Evolutionary conservation across 2,113 vertebrate species (phyloP).

Genomic region (Pseudopodoces humilis): DNA sequence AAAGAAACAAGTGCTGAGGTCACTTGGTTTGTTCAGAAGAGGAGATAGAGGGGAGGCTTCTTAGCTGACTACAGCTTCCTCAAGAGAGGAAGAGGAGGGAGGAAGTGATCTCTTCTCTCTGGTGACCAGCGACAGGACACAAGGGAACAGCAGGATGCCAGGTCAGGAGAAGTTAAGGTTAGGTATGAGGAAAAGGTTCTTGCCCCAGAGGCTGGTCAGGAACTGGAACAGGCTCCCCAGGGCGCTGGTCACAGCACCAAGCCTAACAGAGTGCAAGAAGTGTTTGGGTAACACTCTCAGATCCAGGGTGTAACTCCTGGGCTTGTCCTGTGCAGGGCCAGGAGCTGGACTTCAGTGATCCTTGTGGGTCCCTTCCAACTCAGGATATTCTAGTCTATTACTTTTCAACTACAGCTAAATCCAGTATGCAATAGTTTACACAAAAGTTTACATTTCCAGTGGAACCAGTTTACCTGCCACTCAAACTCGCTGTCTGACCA

Average conservation of each 20-base stretch:
- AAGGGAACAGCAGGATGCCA: neutral
- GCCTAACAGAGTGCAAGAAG: neutral
- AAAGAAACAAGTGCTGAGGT: neutral
- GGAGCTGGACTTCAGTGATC: neutral
- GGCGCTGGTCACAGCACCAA: neutral
- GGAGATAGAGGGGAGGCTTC: neutral
- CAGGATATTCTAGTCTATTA: neutral
- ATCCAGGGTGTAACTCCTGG: neutral
- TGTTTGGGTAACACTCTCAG: accelerated
- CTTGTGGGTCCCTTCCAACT: neutral
- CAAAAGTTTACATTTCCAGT: neutral
- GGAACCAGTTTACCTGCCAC: constrained; percentile 88
- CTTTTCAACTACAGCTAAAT: neutral
- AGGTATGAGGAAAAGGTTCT: neutral
- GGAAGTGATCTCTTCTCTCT: neutral
- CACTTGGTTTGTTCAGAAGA: neutral
- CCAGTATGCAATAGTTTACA: neutral
- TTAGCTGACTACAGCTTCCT: neutral
- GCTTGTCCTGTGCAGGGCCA: neutral
- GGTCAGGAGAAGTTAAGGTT: neutral
- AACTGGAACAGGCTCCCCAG: neutral
- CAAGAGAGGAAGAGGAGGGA: neutral
- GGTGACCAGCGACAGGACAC: neutral
- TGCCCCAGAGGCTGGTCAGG: neutral
- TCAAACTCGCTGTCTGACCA: constrained; percentile 99